Percentiles rank a stretch among this genome's conserved stretches.
These are phyloP conservation scores for Drosophila flavopinicola DNA, from an alignment of 2,888 invertebrate genomes.

Conservation along the genomic window DNA sequence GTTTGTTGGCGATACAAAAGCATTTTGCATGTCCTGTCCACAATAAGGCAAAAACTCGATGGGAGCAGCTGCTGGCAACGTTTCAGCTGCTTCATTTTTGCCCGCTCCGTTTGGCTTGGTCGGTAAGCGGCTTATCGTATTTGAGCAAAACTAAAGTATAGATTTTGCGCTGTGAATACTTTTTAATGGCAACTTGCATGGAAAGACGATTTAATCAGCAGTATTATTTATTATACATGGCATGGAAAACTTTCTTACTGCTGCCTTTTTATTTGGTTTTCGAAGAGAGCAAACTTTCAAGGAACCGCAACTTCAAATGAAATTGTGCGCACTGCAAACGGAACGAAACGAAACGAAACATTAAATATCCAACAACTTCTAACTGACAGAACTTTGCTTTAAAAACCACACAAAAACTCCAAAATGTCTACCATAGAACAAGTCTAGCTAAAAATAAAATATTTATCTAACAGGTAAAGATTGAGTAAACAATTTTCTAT, in stretches of 20 bases:
- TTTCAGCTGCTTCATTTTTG: slow-evolving; percentile 57
- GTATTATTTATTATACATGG: slow-evolving; percentile 78
- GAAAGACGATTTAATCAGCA: slow-evolving; percentile 74
- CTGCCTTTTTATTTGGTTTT: slow-evolving; percentile 18
- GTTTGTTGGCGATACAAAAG: slow-evolving; percentile 71
- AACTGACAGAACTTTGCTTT: slow-evolving; percentile 55
- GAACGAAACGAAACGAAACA: slow-evolving; percentile 41
- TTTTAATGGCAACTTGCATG: slow-evolving; percentile 75
- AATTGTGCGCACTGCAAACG: slow-evolving; percentile 56
- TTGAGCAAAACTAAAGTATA: slow-evolving; percentile 76
- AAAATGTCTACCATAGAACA: slow-evolving; percentile 7
- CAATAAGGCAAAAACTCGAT: slow-evolving; percentile 37
- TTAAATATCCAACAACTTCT: slow-evolving; percentile 57
- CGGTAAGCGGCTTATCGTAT: slow-evolving; percentile 78
- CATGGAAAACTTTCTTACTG: slow-evolving; percentile 63
- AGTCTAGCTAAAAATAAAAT: not conserved
- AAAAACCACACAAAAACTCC: slow-evolving; percentile 25
- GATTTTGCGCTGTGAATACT: slow-evolving; percentile 78
- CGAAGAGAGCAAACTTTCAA: slow-evolving; percentile 39
- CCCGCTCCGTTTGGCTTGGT: slow-evolving; percentile 24
- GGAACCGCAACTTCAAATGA: slow-evolving; percentile 64
- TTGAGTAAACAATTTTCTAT: not conserved
- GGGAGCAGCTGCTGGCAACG: slow-evolving; percentile 44
- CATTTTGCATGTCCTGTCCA: slow-evolving; percentile 70
- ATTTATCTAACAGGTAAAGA: not conserved